phyloP scores from a whole-genome alignment of 2,797 vertebrate species.

The Pogoniulus pusillus region DNA sequence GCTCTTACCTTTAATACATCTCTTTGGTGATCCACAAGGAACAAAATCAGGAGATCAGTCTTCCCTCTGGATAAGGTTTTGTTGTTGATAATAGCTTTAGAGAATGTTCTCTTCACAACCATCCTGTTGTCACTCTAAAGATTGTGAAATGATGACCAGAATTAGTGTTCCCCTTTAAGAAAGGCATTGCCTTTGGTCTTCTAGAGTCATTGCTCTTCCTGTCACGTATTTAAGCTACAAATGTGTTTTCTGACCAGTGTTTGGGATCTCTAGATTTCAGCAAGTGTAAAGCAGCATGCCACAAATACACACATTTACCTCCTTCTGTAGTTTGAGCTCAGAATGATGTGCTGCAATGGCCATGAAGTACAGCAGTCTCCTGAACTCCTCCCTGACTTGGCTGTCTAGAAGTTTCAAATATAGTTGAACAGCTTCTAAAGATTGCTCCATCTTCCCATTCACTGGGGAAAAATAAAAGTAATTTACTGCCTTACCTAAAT shows the following conservation, averaged over 20 bases:
- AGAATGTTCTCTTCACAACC: slow-evolving; percentile 95
- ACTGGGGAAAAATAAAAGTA: slow-evolving; percentile 76
- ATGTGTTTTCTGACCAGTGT: neutral
- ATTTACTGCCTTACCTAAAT: neutral
- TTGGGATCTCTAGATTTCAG: neutral
- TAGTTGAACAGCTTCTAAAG: slow-evolving; percentile 92
- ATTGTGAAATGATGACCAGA: neutral
- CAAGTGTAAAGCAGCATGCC: neutral
- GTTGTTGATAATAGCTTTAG: slow-evolving; percentile 89
- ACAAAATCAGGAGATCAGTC: slow-evolving; percentile 92
- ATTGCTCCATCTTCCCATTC: slow-evolving; percentile 91
- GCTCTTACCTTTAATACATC: slow-evolving; percentile 92
- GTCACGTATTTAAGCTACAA: neutral
- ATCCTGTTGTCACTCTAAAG: slow-evolving; percentile 93
- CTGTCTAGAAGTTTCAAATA: slow-evolving; percentile 92
- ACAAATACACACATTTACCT: slow-evolving; percentile 76
- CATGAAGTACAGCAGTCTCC: slow-evolving; percentile 93
- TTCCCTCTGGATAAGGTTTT: slow-evolving; percentile 92
- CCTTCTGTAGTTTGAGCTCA: slow-evolving; percentile 89
- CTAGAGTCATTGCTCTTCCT: neutral
- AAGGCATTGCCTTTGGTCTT: neutral
- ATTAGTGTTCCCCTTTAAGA: neutral
- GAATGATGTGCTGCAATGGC: slow-evolving; percentile 84
- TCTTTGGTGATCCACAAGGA: slow-evolving; percentile 92
- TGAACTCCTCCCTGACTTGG: slow-evolving; percentile 92